These are phyloP conservation scores for Entomyzon cyanotis DNA, from an alignment of 2,113 vertebrate species.

Conservation along the genomic window DNA sequence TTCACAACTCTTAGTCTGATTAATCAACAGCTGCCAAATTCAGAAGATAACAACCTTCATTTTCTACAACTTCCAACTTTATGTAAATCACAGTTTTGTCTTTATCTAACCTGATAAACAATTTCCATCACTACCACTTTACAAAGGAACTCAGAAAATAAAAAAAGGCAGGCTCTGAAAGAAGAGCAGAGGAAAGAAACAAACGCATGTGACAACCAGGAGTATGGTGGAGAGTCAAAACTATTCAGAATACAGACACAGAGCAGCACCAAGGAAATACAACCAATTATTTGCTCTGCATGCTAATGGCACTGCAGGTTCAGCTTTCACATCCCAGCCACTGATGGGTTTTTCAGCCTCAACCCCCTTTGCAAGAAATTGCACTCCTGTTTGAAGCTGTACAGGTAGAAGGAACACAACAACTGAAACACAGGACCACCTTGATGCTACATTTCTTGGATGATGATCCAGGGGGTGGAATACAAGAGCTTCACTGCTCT, in stretches of 20 bases:
- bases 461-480: constrained; percentile 77
- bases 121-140: neutral
- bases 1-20: neutral
- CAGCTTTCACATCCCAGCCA: neutral
- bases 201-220: neutral
- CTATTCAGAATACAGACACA: neutral
- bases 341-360: neutral
- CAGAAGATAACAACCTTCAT: neutral
- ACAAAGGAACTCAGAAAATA: neutral
- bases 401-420: constrained; percentile 55
- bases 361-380: neutral
- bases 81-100: neutral
- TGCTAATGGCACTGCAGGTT: neutral
- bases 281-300: constrained; percentile 10
- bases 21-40: neutral
- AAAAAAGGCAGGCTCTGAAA: neutral
- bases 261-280: neutral
- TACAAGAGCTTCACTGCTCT: constrained; percentile 78
- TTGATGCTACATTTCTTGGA: constrained; percentile 70
- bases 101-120: neutral
- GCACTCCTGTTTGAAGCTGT: constrained; percentile 38
- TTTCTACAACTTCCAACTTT: neutral
- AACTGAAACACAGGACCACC: constrained; percentile 65
- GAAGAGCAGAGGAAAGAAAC: neutral
- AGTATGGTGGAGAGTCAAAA: neutral